Evolutionary conservation across 2,797 vertebrate species (phyloP), one percentile per base, ranked within the genome.

Genomic region (Catharus ustulatus): DNA sequence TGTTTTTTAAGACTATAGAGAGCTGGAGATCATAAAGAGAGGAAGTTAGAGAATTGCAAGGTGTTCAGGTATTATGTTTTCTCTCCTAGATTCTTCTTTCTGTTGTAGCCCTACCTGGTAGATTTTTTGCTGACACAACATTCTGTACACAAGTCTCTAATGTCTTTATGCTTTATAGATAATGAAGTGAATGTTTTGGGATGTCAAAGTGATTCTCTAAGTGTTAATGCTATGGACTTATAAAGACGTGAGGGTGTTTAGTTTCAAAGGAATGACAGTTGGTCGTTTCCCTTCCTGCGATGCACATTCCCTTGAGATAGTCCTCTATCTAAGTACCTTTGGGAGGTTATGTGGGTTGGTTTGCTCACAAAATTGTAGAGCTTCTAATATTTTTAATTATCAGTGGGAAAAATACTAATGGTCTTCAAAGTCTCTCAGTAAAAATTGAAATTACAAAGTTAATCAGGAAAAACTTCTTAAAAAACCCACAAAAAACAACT

Each of bases 191-290:
- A 15, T 84, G 14, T 38, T 79, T 24, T 32, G 43, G 26, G 15
- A n/a, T 83, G 26, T 43, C 67, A 32, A 88, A 90, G 38, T 59
- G 1, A 38, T 76, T 93, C 4, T 26, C 17, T 32, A 3, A 17
- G 7, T 77, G 36, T 88, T 88, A 84, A 14, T 85, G 46, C 30
- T 66, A 49, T 3, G 22, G 40, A 61, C 5, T 64, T 88, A 23
- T 2, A 84, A 72, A 73, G 21, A 14, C 0, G 1, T 30, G 10
- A 54, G 4, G 20, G 3, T 76, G 7, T 77, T 89, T 4, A 1
- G 0, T 55, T 69, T 82, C 7, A 21, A 63, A 90, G 24, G 16
- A 36, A 9, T 1, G 13, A 6, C 8, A 34, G 21, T 54, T 94
- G 42, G 63, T 73, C 21, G 8, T 11, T 45, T 89, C 16, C 15